These are phyloP conservation scores for Phorcus lineatus DNA, from an alignment of 2,888 invertebrate genomes.

Conservation along the genomic window DNA sequence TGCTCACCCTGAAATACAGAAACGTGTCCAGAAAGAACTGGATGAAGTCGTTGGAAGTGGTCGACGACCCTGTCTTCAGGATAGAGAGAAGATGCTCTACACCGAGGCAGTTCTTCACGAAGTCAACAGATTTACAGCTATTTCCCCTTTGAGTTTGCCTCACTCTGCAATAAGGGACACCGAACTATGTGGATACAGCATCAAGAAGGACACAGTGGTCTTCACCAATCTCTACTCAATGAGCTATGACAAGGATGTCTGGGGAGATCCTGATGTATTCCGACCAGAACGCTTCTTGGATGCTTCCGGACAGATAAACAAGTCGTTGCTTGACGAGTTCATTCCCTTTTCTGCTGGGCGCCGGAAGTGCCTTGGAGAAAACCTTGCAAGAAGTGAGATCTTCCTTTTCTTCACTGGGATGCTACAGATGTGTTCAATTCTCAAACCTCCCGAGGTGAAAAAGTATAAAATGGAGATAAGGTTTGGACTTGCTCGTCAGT, in stretches of 20 bases:
- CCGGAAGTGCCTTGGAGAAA: slow-evolving; percentile 59
- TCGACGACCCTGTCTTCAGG: slow-evolving; percentile 36
- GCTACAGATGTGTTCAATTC: slow-evolving; percentile 15
- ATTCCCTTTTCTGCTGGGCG: slow-evolving; percentile 51
- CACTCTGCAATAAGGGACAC: slow-evolving; percentile 46
- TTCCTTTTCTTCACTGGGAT: slow-evolving; percentile 48
- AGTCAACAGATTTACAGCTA: slow-evolving; percentile 41
- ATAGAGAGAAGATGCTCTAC: slow-evolving; percentile 42
- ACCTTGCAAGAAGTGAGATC: slow-evolving; percentile 51
- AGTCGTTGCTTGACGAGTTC: slow-evolving; percentile 33
- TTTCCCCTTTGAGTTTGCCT: slow-evolving; percentile 53
- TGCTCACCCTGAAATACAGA: slow-evolving; percentile 45
- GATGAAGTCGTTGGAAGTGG: slow-evolving; percentile 44
- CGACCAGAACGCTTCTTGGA: slow-evolving; percentile 37
- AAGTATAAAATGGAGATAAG: background rate
- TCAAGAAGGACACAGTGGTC: slow-evolving; percentile 44
- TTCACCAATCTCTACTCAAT: slow-evolving; percentile 37
- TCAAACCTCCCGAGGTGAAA: slow-evolving; percentile 17
- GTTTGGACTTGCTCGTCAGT: background rate
- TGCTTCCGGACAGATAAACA: slow-evolving; percentile 24
- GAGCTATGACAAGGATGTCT: slow-evolving; percentile 30
- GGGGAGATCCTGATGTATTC: slow-evolving; percentile 41
- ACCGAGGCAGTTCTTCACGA: slow-evolving; percentile 51
- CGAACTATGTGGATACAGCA: slow-evolving; percentile 34
- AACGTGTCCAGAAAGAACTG: slow-evolving; percentile 53